phyloP scores from a whole-genome alignment of 1,140 invertebrate genomes.

The Paralvinella palmiformis region DNA sequence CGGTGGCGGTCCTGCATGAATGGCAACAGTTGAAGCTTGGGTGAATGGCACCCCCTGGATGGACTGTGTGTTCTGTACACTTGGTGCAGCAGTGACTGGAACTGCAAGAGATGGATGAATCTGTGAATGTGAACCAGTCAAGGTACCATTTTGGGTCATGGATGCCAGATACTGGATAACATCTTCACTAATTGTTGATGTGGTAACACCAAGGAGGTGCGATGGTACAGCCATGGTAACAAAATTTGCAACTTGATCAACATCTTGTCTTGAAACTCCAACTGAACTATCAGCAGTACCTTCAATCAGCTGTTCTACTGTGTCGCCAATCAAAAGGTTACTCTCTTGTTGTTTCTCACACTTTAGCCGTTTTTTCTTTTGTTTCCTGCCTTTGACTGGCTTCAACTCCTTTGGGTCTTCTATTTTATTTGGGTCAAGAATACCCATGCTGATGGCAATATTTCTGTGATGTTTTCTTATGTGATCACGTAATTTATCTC shows the following conservation, averaged over 20 bases:
- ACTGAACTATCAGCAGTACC: not conserved
- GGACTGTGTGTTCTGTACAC: no score
- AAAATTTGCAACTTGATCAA: no score
- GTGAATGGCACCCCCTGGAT: no score
- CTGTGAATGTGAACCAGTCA: no score
- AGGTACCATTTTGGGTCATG: no score
- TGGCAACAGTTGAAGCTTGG: no score
- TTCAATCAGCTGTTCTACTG: no score
- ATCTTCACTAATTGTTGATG: not conserved
- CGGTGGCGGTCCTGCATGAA: no score
- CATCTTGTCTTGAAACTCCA: not conserved
- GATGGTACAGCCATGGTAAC: not conserved
- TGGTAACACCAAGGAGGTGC: not conserved
- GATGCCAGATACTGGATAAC: constrained; percentile 2
- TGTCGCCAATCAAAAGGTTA: not conserved
- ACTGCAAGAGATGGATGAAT: no score
- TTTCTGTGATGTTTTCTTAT: not conserved
- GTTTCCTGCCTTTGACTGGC: not conserved
- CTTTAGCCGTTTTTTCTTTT: not conserved
- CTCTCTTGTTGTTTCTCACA: not conserved
- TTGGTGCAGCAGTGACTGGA: no score
- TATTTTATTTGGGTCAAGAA: no score
- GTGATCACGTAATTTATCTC: constrained; percentile 5
- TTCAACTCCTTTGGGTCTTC: no score
- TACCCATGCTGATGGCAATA: not conserved